Conservation (phyloP, 2,113 vertebrate genomes). For the Thamnaconus septentrionalis region DNA sequence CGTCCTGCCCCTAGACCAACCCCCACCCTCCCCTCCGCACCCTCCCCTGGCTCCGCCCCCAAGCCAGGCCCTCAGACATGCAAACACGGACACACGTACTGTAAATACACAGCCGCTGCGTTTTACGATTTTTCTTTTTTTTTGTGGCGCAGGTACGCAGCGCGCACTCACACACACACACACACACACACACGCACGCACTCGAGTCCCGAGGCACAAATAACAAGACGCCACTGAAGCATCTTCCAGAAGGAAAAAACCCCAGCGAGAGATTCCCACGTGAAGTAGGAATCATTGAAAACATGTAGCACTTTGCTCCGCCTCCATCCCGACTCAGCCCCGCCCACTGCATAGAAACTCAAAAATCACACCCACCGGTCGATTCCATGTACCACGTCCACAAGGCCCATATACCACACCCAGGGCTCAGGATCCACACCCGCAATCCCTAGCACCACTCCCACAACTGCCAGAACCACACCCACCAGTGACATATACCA, state of each 20-base stretch:
- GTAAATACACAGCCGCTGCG: conserved; percentile 60
- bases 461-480: conserved; percentile 25
- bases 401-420: too few species aligned
- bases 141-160: conserved; percentile 40
- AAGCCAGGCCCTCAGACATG: conserved; percentile 11
- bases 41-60: too few species aligned
- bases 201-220: conserved; percentile 1
- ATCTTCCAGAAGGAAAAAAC: too few species aligned
- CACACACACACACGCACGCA: conserved; percentile 28
- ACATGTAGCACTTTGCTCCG: conserved; percentile 73
- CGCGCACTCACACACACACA: conserved; percentile 16
- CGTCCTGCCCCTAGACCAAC: conserved; percentile 85
- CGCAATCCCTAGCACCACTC: conserved; percentile 5
- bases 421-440: too few species aligned
- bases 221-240: too few species aligned
- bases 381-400: too few species aligned
- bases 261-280: conserved; percentile 17
- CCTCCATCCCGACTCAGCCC: neutral
- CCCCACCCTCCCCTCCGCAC: too few species aligned
- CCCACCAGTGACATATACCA: conserved; percentile 15
- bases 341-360: too few species aligned
- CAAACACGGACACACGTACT: conserved; percentile 53
- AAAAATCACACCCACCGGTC: too few species aligned
- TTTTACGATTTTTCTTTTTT: conserved; percentile 16
- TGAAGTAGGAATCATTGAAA: conserved; percentile 28